Base-by-base conservation (phyloP, 2,888 invertebrate species). In the Yponomeuta cagnagella region DNA sequence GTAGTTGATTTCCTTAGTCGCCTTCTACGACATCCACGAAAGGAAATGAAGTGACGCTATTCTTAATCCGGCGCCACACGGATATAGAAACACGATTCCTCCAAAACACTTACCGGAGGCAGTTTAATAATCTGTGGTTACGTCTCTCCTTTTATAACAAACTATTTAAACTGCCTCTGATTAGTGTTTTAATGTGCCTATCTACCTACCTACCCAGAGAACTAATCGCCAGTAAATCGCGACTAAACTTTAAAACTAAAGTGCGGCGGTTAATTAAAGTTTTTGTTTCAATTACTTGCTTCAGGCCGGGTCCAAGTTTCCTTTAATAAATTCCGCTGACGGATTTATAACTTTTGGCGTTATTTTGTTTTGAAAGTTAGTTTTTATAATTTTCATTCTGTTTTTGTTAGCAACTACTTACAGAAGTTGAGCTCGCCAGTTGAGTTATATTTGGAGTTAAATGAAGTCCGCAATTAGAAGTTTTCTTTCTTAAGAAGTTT, bases 371-470 rank as follows among this genome's bases (percentile, higher is more conserved):
- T 68, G 23, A 43, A 48, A 48, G 12, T 48, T 23, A 48, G 48
- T 68, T 68, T 48, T 48, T 67, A 43, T 48, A 23, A 43, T 58
- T 58, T 43, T 58, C 10, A 58, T 58, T 58, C 15, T 15, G 12
- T 58, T 58, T 58, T 15, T 15, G 52, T 58, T 12, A 12, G 52
- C 52, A 5, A 58, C 52, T 52, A 58, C 33, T n/a, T 23, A 68
- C 43, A 68, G 23, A 68, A 68, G 43, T 48, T 48, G 48, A 68
- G 68, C 68, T 12, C 33, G 30, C 48, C 43, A 43, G 68, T 68
- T 37, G 48, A 37, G 68, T 68, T 68, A 68, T 68, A 23, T 68
- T 68, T n/a, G 37, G 48, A 68, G 68, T 68, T 68, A 48, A 43
- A 68, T 43, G 68, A 43, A 48, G 37, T 68, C 48, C 6, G 43